Base-by-base conservation (phyloP, 2,888 invertebrate genomes). In the Pegoplata infirma region DNA sequence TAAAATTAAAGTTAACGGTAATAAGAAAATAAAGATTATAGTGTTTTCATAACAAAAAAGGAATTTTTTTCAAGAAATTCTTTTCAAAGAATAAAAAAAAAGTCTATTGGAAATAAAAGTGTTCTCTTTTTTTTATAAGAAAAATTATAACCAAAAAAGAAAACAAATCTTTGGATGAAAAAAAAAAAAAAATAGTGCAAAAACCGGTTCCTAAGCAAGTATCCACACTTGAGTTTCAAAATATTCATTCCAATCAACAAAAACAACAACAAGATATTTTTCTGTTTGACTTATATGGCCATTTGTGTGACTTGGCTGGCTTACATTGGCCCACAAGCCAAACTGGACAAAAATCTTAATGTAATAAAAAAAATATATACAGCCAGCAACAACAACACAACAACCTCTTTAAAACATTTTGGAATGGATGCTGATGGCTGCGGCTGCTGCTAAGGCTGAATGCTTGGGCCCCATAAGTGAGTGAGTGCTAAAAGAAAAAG, bases 131-230 rank as follows among this genome's bases (percentile, higher is more conserved):
- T 58, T 47, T 32, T 49, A 59, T 17, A 21, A 59, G 36, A 69
- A 44, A 67, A 19, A 47, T 51, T 14, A 17, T 7, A 59, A 63
- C 56, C 16, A 21, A 49, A 76, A 53, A 78, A 69, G 69, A 78
- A 79, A 79, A 71, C 56, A 79, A 78, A 79, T 75, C 63, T 74
- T 66, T 55, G 63, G 44, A n/a, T 68, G 63, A 75, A 61, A 59
- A 74, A 72, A 80, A n/a, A n/a, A n/a, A n/a, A n/a, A n/a, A n/a
- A n/a, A n/a, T n/a, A 80, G 78, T 76, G 73, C 53, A 78, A 80
- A 73, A 81, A 81, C 77, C 81, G 77, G 81, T 77, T 81, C 73
- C 64, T 49, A 78, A 77, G 74, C 80, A 69, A 67, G 71, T 73
- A 76, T 58, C 66, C 68, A 69, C 66, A 81, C 32, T 69, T 75